These are phyloP conservation scores for Plebejus argus DNA, from an alignment of 2,888 invertebrate genomes.

Conservation along the genomic window DNA sequence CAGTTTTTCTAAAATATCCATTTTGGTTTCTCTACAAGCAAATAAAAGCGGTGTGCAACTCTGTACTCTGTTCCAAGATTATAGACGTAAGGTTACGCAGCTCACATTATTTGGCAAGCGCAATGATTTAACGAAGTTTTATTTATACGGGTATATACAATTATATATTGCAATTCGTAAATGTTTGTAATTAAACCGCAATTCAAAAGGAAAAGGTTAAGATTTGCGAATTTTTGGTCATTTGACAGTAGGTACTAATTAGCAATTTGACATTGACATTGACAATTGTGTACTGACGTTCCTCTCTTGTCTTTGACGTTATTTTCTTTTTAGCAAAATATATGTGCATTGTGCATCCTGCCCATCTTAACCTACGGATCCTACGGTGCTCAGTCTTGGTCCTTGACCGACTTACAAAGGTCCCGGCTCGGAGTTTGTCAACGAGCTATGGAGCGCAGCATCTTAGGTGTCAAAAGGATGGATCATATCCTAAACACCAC, in stretches of 20 bases:
- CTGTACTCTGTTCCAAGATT: slow-evolving; percentile 34
- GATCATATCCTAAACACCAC: no score
- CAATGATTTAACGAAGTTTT: slow-evolving; percentile 43
- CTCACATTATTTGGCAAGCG: slow-evolving; percentile 75
- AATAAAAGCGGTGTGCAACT: slow-evolving; percentile 3
- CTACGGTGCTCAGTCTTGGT: no score
- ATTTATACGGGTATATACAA: not conserved
- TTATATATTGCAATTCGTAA: not conserved
- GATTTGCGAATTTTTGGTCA: not conserved
- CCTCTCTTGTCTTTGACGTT: not conserved
- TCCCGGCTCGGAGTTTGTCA: no score
- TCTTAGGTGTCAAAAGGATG: no score
- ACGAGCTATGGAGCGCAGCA: no score
- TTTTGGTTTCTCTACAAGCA: slow-evolving; percentile 44
- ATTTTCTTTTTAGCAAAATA: no score
- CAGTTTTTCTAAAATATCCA: slow-evolving; percentile 70
- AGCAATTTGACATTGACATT: not conserved
- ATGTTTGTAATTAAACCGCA: not conserved
- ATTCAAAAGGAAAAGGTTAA: not conserved
- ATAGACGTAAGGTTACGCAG: slow-evolving; percentile 54
- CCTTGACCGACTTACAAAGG: no score
- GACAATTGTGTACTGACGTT: not conserved
- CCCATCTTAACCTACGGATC: no score
- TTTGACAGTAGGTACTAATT: not conserved
- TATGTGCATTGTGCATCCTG: no score